These are phyloP conservation scores for Araneus ventricosus DNA, from an alignment of 1,140 invertebrate species.

Conservation along the genomic window DNA sequence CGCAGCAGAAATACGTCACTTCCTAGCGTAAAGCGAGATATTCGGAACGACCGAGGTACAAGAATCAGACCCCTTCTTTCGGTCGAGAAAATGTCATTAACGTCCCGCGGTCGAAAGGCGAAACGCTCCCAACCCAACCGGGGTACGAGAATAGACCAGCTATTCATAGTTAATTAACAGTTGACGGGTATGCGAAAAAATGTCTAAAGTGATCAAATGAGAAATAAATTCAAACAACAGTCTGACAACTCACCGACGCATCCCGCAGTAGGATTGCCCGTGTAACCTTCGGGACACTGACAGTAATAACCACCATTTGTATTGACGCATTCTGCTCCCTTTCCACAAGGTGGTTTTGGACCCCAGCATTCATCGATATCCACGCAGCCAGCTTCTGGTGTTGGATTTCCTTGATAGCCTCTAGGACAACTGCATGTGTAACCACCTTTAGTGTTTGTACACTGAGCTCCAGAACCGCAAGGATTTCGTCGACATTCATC, in stretches of 20 bases:
- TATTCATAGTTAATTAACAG: too few relatives aligned
- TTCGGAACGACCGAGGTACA: too few relatives aligned
- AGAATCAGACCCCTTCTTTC: too few relatives aligned
- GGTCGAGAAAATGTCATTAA: too few relatives aligned
- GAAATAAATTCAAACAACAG: background rate
- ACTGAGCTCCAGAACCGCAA: slow-evolving; percentile 87
- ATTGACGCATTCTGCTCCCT: slow-evolving; percentile 92
- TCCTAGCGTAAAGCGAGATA: too few relatives aligned
- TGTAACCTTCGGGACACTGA: slow-evolving; percentile 87
- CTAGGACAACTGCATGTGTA: slow-evolving; percentile 88
- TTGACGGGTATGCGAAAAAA: too few relatives aligned
- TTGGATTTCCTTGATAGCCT: slow-evolving; percentile 88
- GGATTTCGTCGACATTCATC: slow-evolving; percentile 86
- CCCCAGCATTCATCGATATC: slow-evolving; percentile 82
- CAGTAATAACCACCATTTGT: slow-evolving; percentile 88
- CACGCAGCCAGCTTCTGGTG: slow-evolving; percentile 77
- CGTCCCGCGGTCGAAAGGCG: too few relatives aligned
- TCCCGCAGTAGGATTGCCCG: slow-evolving; percentile 80
- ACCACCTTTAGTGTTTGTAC: slow-evolving; percentile 86
- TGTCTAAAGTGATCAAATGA: background rate
- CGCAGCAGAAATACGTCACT: too few relatives aligned
- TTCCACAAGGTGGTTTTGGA: slow-evolving; percentile 86
- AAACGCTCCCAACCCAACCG: too few relatives aligned
- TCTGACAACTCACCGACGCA: slow-evolving; percentile 74
- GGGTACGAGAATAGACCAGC: too few relatives aligned